Base-by-base conservation (phyloP, 2,113 vertebrate species). In the Ameiurus melas region DNA sequence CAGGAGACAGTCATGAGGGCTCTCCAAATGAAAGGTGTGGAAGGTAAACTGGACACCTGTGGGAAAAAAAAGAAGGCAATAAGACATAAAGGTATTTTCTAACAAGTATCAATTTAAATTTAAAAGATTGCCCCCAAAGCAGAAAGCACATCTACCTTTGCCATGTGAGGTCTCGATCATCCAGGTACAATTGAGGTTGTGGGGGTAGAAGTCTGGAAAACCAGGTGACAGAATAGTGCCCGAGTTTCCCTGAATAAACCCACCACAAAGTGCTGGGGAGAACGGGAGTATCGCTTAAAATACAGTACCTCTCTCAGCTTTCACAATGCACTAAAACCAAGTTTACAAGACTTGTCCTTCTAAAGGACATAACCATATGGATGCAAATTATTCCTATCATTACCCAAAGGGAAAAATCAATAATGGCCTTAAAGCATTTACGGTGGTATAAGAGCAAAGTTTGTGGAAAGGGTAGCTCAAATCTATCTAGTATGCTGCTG, bases 161-260 rank as follows among this genome's bases (percentile, higher is more conserved):
- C 98, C 98, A 17, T 99, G 98, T 0, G 98, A 99, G 1, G 98
- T 97, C 94, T 99, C 98, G 36, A 99, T 98, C 0, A 97, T 94
- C 98, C 98, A 99, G 0, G 98, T 99, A 93, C 98, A 99, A 94
- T 99, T 99, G 93, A 99, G 93, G 94, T 99, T 99, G 94, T 99
- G 99, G 1, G 98, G 98, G 92, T 99, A 99, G 92, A 99, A 99
- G 91, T 99, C 98, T 27, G 98, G 98, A 90, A 99, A 99, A 25
- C 98, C 97, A 8, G 98, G 98, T 4, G 98, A 99, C 60, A 99
- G 92, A 92, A 99, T 97, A 91, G 98, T 99, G 30, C 98, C 98
- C 4, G 94, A 93, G 93, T 97, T 98, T 71, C 97, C 97, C 90
- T 96, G 97, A 88, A 99, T 97, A 91, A 98, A 99, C 66, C 98